Percentiles rank a stretch among this genome's conserved stretches.
These are phyloP conservation scores for Campylomormyrus numenius DNA, from an alignment of 2,113 vertebrate genomes.

Conservation along the genomic window DNA sequence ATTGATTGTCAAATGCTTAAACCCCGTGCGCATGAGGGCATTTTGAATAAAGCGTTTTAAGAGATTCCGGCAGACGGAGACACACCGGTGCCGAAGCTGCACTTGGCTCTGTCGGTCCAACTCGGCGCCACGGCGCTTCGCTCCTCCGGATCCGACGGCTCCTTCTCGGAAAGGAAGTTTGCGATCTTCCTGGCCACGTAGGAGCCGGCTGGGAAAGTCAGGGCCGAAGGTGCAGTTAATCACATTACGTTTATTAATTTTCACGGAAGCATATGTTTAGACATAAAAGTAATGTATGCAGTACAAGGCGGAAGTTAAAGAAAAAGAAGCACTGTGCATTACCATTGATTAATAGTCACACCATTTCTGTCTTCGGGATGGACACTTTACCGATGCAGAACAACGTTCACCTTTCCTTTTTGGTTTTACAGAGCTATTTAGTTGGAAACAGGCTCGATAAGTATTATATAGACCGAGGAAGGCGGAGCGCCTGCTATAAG, in stretches of 20 bases:
- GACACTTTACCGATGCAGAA: not conserved
- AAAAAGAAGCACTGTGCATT: not conserved
- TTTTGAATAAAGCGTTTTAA: not conserved
- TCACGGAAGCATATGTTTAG: not conserved
- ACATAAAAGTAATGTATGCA: not conserved
- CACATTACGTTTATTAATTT: not conserved
- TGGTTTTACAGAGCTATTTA: not conserved
- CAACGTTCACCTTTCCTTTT: not conserved
- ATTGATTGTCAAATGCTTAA: not conserved
- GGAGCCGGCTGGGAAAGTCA: slow-evolving; percentile 41
- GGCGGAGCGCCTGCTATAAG: not conserved
- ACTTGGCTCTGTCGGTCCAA: slow-evolving; percentile 48
- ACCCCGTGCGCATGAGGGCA: not conserved
- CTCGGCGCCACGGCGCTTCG: slow-evolving; percentile 51
- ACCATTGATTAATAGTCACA: slow-evolving; percentile 64
- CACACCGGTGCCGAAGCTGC: too few relatives aligned
- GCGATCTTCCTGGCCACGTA: slow-evolving; percentile 60
- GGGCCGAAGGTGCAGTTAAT: not conserved
- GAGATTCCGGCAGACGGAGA: not conserved
- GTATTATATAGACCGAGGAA: not conserved
- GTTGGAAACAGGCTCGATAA: not conserved
- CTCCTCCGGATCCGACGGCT: slow-evolving; percentile 44
- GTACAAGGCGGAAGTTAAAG: not conserved
- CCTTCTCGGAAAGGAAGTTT: slow-evolving; percentile 38
- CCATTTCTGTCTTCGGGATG: slow-evolving; percentile 37